A percentile compares a stretch with the other conserved stretches of the same genome.
Evolutionary conservation across 35 echinoderm and acorn worm genomes (phyloP).

Genomic region (Heliocidaris erythrogramma): DNA sequence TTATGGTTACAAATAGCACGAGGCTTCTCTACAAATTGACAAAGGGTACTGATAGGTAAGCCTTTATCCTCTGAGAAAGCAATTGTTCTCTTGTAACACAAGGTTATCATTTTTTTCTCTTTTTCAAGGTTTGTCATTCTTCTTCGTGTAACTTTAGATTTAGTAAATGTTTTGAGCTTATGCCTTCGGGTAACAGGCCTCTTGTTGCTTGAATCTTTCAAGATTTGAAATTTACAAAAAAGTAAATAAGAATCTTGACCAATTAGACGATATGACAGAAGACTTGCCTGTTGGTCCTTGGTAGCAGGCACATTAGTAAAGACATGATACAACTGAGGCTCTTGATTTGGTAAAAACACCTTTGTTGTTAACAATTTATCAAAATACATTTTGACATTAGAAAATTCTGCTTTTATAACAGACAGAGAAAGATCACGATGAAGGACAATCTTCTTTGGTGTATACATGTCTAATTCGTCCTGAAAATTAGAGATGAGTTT

Average conservation of each 20-base stretch:
- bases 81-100: conserved; percentile 66
- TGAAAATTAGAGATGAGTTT: conserved; percentile 37
- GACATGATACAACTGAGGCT: conserved; percentile 36
- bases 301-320: conserved; percentile 42
- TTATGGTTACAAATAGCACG: conserved; percentile 61
- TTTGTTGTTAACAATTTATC: background rate
- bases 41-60: conserved; percentile 40
- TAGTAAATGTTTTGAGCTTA: conserved; percentile 70
- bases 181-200: conserved; percentile 48
- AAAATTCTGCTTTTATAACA: conserved; percentile 56
- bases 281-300: conserved; percentile 47
- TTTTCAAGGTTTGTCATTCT: conserved; percentile 56
- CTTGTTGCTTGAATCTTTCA: conserved; percentile 38
- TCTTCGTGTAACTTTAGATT: conserved; percentile 45
- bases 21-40: conserved; percentile 69
- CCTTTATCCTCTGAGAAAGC: conserved; percentile 53
- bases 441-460: background rate
- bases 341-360: conserved; percentile 25
- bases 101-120: conserved; percentile 61
- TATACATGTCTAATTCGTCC: background rate
- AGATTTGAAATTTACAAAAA: conserved; percentile 59
- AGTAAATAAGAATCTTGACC: conserved; percentile 27
- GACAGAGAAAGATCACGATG: conserved; percentile 54
- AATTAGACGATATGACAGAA: conserved; percentile 51
- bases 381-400: conserved; percentile 56